A percentile compares a stretch with the other conserved stretches of the same genome.
Conservation (phyloP, 2,888 invertebrate genomes). For the Luperina nickerlii region DNA sequence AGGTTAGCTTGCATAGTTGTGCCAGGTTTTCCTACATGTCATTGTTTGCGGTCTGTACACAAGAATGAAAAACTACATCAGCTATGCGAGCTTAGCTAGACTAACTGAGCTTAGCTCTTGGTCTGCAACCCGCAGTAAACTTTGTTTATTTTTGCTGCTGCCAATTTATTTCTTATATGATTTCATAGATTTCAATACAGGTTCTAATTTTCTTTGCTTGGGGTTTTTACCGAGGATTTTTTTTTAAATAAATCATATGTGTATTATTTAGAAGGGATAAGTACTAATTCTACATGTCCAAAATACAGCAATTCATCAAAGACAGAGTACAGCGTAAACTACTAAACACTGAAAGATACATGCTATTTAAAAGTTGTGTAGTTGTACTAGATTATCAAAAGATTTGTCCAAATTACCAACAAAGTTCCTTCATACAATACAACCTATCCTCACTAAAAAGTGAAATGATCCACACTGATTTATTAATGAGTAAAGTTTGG, state of each 20-base stretch:
- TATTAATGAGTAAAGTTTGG: constrained; percentile 49
- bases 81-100: too few relatives aligned
- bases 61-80: too few relatives aligned
- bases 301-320: too few relatives aligned
- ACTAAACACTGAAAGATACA: not conserved
- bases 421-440: not conserved
- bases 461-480: constrained; percentile 45
- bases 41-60: too few relatives aligned
- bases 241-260: not conserved
- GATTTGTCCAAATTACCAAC: accelerated
- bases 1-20: too few relatives aligned
- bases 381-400: not conserved
- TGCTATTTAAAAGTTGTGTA: not conserved
- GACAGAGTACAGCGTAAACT: not conserved
- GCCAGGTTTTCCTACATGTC: too few relatives aligned
- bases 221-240: not conserved
- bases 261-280: not conserved
- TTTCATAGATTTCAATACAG: constrained; percentile 29
- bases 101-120: too few relatives aligned
- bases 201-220: constrained; percentile 8
- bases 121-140: not conserved
- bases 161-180: constrained; percentile 34
- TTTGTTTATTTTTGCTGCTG: constrained; percentile 28
- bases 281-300: too few relatives aligned
- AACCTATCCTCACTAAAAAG: constrained; percentile 37